phyloP scores from a whole-genome alignment of 2,888 invertebrate species.

The Drosophila nr. medialis region DNA sequence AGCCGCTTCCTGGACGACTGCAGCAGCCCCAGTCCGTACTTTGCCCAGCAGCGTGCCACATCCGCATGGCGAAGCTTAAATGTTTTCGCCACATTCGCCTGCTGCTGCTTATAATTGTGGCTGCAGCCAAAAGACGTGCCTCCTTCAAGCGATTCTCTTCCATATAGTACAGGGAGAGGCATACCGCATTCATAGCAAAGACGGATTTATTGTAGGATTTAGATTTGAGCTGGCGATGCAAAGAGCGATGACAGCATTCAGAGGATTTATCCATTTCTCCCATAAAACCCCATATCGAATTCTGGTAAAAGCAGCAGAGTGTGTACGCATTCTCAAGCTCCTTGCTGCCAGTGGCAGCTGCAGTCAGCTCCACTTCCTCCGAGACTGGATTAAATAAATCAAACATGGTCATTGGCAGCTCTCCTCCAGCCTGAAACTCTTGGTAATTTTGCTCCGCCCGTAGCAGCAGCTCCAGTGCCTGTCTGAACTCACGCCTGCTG shows the following conservation, averaged over 20 bases:
- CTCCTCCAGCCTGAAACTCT: slow-evolving; percentile 86
- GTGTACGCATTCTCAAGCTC: slow-evolving; percentile 92
- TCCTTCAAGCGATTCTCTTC: slow-evolving; percentile 90
- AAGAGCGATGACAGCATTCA: slow-evolving; percentile 93
- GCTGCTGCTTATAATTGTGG: slow-evolving; percentile 87
- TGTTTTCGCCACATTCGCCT: slow-evolving; percentile 87
- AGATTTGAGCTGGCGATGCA: slow-evolving; percentile 91
- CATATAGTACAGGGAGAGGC: slow-evolving; percentile 95
- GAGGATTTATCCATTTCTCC: slow-evolving; percentile 92
- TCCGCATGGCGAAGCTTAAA: slow-evolving; percentile 93
- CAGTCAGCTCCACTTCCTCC: slow-evolving; percentile 83
- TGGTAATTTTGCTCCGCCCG: slow-evolving; percentile 86
- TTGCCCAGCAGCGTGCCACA: slow-evolving; percentile 95
- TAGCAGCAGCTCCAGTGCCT: slow-evolving; percentile 89
- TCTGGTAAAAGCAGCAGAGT: slow-evolving; percentile 93
- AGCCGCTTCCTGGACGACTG: slow-evolving; percentile 90
- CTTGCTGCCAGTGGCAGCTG: slow-evolving; percentile 86
- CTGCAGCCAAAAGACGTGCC: slow-evolving; percentile 92
- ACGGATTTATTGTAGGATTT: slow-evolving; percentile 92
- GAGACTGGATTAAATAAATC: slow-evolving; percentile 86
- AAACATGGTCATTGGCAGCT: slow-evolving; percentile 86
- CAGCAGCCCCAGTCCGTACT: slow-evolving; percentile 93
- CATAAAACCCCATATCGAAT: slow-evolving; percentile 92
- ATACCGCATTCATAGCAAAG: slow-evolving; percentile 96
- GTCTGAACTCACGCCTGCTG: slow-evolving; percentile 88